Evolutionary conservation across 2,888 invertebrate species (phyloP).

Genomic region (Anagyrus pseudococci): DNA sequence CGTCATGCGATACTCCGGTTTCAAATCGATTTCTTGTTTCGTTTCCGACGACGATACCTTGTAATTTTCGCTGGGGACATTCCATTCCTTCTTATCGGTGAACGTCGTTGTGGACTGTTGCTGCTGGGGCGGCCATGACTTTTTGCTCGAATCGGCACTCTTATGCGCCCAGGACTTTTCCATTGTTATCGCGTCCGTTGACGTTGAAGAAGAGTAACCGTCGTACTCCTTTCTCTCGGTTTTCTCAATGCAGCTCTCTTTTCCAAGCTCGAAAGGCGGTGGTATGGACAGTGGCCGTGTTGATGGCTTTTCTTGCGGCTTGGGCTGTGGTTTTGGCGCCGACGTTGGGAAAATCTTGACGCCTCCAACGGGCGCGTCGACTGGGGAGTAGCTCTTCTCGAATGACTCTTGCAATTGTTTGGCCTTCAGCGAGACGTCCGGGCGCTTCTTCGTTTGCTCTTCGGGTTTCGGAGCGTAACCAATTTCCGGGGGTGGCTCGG

Average conservation of each 20-base stretch:
- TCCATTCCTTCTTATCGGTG: constrained; percentile 52
- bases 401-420: constrained; percentile 68
- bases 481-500: constrained; percentile 76
- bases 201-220: constrained; percentile 57
- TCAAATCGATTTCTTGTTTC: constrained; percentile 50
- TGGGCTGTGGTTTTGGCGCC: constrained; percentile 43
- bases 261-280: constrained; percentile 52
- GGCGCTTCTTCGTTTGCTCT: constrained; percentile 60
- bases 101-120: constrained; percentile 45
- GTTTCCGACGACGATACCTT: constrained; percentile 53
- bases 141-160: constrained; percentile 61
- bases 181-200: constrained; percentile 72
- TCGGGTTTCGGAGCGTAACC: constrained; percentile 67
- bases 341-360: constrained; percentile 64
- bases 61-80: constrained; percentile 52
- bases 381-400: constrained; percentile 64
- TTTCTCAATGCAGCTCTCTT: constrained; percentile 46
- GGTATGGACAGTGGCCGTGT: constrained; percentile 49
- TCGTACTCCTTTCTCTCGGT: constrained; percentile 46
- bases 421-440: constrained; percentile 67
- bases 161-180: constrained; percentile 73
- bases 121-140: constrained; percentile 64
- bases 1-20: constrained; percentile 51
- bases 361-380: constrained; percentile 68
- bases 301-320: constrained; percentile 39